Conservation (phyloP, 2,113 vertebrate genomes). For the Gymnobelideus leadbeateri region DNA sequence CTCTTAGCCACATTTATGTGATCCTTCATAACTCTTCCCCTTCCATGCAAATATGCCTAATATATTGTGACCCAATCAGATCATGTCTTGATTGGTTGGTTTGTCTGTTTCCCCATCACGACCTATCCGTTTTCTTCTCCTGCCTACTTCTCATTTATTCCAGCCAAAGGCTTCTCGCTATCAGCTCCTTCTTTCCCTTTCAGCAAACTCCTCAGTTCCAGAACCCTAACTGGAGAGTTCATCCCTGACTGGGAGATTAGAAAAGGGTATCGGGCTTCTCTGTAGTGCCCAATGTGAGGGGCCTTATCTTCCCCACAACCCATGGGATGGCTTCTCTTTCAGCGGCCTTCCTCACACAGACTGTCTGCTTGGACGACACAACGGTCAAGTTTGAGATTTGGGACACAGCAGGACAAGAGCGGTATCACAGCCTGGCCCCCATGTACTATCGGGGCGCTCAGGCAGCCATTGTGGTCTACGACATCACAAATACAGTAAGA, state of each 20-base stretch:
- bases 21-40: neutral
- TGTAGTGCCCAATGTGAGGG: neutral
- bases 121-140: neutral
- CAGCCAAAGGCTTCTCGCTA: neutral
- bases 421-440: slow-evolving; percentile 98
- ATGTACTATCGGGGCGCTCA: slow-evolving; percentile 99
- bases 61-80: neutral
- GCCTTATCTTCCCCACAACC: neutral
- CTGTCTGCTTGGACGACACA: slow-evolving; percentile 98
- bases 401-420: slow-evolving; percentile 98
- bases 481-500: slow-evolving; percentile 98
- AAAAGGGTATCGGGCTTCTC: neutral
- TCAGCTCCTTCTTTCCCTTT: neutral
- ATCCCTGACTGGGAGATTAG: neutral
- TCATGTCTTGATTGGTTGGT: neutral
- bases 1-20: neutral
- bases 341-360: slow-evolving; percentile 99
- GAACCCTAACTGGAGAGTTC: neutral
- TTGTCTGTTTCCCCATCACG: neutral
- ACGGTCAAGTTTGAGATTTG: slow-evolving; percentile 99
- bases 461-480: slow-evolving; percentile 98
- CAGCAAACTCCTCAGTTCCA: neutral
- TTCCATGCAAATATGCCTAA: neutral
- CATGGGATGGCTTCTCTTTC: slow-evolving; percentile 45
- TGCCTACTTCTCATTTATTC: neutral